phyloP scores from a whole-genome alignment of 1,140 invertebrate genomes.

The Oreohelix idahoensis region DNA sequence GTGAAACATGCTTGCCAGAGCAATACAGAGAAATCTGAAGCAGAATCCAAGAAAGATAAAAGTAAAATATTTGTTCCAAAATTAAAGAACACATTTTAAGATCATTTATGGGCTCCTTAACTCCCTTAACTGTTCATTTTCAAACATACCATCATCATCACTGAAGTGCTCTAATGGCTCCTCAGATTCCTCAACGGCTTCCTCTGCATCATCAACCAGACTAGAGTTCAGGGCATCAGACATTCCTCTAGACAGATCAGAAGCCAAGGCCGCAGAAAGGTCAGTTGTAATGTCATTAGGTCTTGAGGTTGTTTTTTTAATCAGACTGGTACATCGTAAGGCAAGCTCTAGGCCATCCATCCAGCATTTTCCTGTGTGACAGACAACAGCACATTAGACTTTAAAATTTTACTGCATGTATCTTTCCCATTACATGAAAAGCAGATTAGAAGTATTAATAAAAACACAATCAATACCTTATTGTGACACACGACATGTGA shows the following conservation, averaged over 20 bases:
- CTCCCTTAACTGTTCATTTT: neutral
- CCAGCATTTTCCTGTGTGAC: constrained; percentile 95
- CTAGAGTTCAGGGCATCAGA: neutral
- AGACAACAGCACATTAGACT: constrained; percentile 83
- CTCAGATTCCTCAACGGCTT: constrained; percentile 46
- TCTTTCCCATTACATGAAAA: too few relatives aligned
- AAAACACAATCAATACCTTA: too few relatives aligned
- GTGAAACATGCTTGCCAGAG: too few relatives aligned
- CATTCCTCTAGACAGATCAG: constrained; percentile 10
- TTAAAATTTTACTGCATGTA: too few relatives aligned
- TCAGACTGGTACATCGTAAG: constrained; percentile 83
- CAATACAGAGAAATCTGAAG: too few relatives aligned
- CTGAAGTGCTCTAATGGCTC: constrained; percentile 42
- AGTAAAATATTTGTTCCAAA: too few relatives aligned
- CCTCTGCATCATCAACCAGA: constrained; percentile 40
- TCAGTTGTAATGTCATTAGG: constrained; percentile 38
- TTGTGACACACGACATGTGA: too few relatives aligned
- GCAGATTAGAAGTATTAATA: too few relatives aligned
- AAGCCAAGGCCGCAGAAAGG: constrained; percentile 21
- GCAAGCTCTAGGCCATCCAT: constrained; percentile 94
- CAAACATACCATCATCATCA: constrained; percentile 41
- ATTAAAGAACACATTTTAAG: too few relatives aligned
- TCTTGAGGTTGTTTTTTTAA: constrained; percentile 78
- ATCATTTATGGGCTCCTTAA: too few relatives aligned
- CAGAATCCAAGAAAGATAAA: too few relatives aligned